Evolutionary conservation across 2,113 vertebrate species (phyloP).

Genomic region (Campylorhamphus procurvoides): DNA sequence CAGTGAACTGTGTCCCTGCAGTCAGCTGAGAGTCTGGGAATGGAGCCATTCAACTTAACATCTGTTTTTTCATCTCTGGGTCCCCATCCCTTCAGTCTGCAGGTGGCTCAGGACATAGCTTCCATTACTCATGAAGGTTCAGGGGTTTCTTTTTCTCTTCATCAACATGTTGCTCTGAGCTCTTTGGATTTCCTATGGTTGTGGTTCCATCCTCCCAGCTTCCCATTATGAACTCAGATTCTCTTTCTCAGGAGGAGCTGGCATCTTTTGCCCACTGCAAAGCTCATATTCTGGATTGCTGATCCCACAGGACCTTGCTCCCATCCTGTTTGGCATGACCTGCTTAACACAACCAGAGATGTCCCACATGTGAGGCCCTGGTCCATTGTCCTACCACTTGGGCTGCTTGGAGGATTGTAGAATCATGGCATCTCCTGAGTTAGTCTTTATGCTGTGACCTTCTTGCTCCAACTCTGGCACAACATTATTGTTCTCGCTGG

Average conservation of each 20-base stretch:
- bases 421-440: background rate
- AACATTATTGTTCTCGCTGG: background rate
- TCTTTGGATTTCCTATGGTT: background rate
- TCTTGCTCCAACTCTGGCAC: background rate
- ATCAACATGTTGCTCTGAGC: background rate
- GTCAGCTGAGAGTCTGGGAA: background rate
- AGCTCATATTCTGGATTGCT: background rate
- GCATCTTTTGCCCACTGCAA: background rate
- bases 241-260: background rate
- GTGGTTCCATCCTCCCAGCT: background rate
- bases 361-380: background rate
- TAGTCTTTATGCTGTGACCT: background rate
- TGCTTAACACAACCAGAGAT: background rate
- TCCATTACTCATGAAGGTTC: background rate
- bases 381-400: background rate
- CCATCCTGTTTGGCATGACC: background rate
- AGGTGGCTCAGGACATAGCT: background rate
- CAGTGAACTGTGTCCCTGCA: background rate
- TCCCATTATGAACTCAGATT: background rate
- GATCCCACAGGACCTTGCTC: background rate
- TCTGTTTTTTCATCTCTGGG: background rate
- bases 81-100: background rate
- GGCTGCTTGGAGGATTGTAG: background rate
- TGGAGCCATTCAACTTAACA: background rate
- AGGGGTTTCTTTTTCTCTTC: background rate